phyloP scores from a whole-genome alignment of 2,888 invertebrate genomes.

The Dynastes maya region DNA sequence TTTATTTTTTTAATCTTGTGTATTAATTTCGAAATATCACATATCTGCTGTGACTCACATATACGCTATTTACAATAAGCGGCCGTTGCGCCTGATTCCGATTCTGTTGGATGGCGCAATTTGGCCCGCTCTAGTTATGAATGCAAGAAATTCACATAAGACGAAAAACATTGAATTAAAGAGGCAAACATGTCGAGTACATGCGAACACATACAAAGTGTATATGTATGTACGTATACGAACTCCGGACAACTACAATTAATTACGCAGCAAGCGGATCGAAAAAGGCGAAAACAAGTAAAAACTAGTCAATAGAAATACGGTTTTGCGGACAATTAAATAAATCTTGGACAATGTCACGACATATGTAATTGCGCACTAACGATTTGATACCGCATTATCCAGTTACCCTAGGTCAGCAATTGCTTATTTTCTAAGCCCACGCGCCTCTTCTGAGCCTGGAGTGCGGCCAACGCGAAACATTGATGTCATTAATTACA shows the following conservation, averaged over 20 bases:
- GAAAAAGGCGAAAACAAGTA: constrained; percentile 44
- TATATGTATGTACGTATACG: neutral
- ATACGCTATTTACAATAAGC: too few species aligned
- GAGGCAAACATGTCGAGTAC: constrained; percentile 1
- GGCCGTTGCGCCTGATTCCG: too few species aligned
- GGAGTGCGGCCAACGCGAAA: constrained; percentile 58
- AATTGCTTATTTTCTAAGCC: constrained; percentile 54
- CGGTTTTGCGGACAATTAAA: constrained; percentile 46
- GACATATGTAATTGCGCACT: constrained; percentile 68
- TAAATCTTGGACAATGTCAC: constrained; percentile 62
- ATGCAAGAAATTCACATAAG: constrained; percentile 17
- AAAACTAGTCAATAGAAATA: constrained; percentile 44
- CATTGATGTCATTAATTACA: constrained; percentile 56
- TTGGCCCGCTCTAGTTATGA: too few species aligned
- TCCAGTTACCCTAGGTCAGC: constrained; percentile 56
- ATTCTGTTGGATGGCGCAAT: too few species aligned
- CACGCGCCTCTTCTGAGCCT: constrained; percentile 55
- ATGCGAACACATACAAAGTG: neutral
- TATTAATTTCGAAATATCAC: too few species aligned
- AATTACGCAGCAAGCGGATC: constrained; percentile 38
- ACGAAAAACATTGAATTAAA: constrained; percentile 30
- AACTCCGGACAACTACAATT: constrained; percentile 25
- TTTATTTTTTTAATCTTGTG: too few species aligned
- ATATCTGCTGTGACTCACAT: too few species aligned
- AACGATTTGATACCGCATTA: constrained; percentile 64